Base-by-base conservation (phyloP, 2,888 invertebrate genomes). In the Tetragonula carbonaria region DNA sequence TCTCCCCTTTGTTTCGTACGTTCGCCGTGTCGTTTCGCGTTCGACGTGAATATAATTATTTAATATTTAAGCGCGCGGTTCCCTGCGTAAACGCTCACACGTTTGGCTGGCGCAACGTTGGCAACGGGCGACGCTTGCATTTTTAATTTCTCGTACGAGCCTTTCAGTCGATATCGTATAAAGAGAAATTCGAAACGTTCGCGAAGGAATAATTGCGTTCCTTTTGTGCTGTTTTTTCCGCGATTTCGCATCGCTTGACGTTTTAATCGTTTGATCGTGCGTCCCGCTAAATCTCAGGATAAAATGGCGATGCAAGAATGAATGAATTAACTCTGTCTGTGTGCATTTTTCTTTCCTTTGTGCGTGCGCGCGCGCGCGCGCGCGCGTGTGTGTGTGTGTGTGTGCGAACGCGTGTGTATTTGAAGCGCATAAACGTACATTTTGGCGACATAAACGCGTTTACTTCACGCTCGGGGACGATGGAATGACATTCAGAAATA, bases 21-120 rank as follows among this genome's bases (percentile, higher is more conserved):
- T 16, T 0, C 28, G 28, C 23, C n/a, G 38, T 5, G 21, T 13
- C 4, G 13, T 13, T 51, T 59, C 28, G 53, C n/a, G 68, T 38
- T 55, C 38, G 62, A 57, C 51, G 68, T 16, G 65, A 55, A 75
- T 70, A 75, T 79, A 80, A 70, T 80, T 75, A 79, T 79, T 71
- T 80, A 53, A 77, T 68, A 70, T 75, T 75, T 68, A 75, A 68
- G 51, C 6, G 33, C 18, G 59, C 6, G 21, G 18, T 3, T 21
- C 21, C 57, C 21, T 38, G 16, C 28, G 18, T 21, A n/a, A 50
- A 28, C 38, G 38, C 51, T 21, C 16, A 23, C 6, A 8, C 23
- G 23, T 23, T 8, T 28, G 28, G 28, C 28, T 16, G 18, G 18
- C 18, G 53, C 5, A 18, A 18, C 62, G 28, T 2, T 18, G 0